phyloP scores from a whole-genome alignment of 2,797 vertebrate genomes.

The Hydrophis major region DNA sequence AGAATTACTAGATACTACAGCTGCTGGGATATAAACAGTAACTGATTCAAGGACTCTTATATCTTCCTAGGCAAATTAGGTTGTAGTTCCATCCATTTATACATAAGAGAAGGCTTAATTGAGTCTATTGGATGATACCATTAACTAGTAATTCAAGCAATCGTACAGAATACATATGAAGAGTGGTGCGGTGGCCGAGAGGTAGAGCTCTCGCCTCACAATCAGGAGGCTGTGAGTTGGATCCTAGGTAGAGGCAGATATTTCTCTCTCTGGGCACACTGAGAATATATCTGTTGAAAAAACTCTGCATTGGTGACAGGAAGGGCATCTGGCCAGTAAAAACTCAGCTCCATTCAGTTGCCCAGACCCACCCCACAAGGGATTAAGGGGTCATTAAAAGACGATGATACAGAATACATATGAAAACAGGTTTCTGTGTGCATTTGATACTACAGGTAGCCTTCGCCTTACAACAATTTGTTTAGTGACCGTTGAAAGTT shows the following conservation, averaged over 20 bases:
- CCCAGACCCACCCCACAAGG: too few species aligned
- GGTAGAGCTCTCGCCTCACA: too few species aligned
- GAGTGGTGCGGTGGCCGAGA: too few species aligned
- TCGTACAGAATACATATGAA: neutral
- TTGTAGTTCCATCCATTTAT: neutral
- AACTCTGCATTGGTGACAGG: too few species aligned
- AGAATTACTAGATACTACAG: neutral
- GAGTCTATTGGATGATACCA: neutral
- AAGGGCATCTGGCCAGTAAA: too few species aligned
- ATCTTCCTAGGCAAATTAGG: neutral
- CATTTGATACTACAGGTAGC: neutral
- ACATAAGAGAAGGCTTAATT: neutral
- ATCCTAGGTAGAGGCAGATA: too few species aligned
- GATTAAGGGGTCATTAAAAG: too few species aligned
- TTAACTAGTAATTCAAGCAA: neutral
- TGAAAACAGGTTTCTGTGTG: neutral
- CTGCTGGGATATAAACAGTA: neutral
- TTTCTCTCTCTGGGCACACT: too few species aligned
- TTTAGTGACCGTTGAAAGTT: neutral
- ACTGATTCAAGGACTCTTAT: neutral
- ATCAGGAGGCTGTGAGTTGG: too few species aligned
- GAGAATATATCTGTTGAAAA: too few species aligned
- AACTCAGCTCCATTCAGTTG: too few species aligned
- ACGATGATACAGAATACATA: neutral
- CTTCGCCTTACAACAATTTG: neutral